Conservation (phyloP, 2,113 vertebrate genomes). For the Toxostoma redivivum region DNA sequence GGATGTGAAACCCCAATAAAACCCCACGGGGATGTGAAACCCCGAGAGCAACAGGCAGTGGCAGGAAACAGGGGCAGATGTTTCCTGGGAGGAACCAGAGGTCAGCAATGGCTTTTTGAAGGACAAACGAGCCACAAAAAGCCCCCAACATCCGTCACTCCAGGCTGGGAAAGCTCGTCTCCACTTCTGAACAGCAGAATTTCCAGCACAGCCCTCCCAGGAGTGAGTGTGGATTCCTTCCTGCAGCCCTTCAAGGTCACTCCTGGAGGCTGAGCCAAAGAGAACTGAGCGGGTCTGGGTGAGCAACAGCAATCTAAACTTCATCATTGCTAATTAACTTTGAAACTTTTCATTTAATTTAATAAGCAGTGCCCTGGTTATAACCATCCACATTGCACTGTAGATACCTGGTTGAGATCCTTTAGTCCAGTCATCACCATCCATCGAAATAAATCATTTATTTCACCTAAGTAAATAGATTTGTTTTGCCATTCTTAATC, state of each 20-base stretch:
- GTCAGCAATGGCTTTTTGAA: background rate
- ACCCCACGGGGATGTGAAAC: background rate
- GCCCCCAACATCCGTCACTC: rapidly evolving
- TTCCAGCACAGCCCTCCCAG: background rate
- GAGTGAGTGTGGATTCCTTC: background rate
- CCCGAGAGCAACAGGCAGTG: rapidly evolving
- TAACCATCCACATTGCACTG: background rate
- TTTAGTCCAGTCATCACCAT: rapidly evolving
- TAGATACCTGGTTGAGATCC: rapidly evolving
- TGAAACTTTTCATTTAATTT: rapidly evolving
- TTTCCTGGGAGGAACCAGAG: background rate
- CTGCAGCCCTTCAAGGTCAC: background rate
- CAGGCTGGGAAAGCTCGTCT: rapidly evolving
- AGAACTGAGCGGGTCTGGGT: background rate
- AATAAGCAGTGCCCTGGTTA: background rate
- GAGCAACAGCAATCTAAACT: background rate
- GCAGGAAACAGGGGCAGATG: background rate
- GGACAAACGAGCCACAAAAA: background rate
- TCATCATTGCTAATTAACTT: background rate
- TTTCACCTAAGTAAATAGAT: rapidly evolving
- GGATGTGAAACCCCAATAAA: background rate
- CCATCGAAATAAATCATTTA: rapidly evolving
- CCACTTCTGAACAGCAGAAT: rapidly evolving
- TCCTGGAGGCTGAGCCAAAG: background rate
- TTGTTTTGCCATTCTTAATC: background rate